phyloP scores from a whole-genome alignment of 2,113 vertebrate species.

The Pristiophorus japonicus region DNA sequence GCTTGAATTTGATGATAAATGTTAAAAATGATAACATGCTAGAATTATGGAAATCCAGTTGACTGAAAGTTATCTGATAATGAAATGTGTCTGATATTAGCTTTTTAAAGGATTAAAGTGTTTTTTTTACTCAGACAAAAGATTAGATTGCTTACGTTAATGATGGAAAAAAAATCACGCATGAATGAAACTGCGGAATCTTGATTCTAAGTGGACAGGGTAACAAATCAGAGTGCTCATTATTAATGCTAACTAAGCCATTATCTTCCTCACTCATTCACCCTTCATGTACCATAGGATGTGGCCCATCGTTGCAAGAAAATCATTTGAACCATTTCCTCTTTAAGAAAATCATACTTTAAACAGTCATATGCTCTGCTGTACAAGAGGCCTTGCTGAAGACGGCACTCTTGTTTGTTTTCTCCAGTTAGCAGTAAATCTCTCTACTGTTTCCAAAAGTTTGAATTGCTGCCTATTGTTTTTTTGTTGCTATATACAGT shows the following conservation, averaged over 20 bases:
- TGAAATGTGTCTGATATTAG: background rate
- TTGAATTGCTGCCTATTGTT: background rate
- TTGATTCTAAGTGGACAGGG: background rate
- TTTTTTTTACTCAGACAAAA: background rate
- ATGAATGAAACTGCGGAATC: background rate
- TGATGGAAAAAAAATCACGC: background rate
- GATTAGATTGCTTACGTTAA: background rate
- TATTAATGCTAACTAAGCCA: background rate
- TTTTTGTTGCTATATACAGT: background rate
- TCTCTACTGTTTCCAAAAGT: background rate
- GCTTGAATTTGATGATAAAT: background rate
- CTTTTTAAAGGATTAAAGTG: background rate
- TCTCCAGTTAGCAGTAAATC: background rate
- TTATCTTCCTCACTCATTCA: background rate
- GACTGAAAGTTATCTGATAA: background rate
- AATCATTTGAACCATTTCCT: background rate
- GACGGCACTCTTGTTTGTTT: background rate
- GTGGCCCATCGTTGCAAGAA: background rate
- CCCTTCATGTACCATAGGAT: background rate
- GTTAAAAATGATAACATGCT: background rate
- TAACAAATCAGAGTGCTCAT: background rate
- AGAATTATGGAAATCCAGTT: slow-evolving; percentile 4
- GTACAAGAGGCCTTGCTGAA: background rate
- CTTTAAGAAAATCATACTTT: background rate
- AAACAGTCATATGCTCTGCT: background rate